phyloP scores from a whole-genome alignment of 2,113 vertebrate genomes.

The Carassius gibelio region DNA sequence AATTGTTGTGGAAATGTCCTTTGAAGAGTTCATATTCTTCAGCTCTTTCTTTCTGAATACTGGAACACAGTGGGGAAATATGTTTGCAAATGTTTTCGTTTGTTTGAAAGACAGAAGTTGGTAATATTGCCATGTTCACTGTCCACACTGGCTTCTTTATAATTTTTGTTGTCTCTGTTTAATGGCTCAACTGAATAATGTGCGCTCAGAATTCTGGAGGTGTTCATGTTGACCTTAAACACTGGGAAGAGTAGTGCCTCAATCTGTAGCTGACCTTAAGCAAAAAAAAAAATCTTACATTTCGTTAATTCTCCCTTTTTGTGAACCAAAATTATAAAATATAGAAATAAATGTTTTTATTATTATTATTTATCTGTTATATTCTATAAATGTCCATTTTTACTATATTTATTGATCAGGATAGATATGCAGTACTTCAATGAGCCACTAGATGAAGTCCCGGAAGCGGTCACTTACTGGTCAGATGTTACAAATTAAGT shows the following conservation, averaged over 20 bases:
- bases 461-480: background rate
- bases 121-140: slow-evolving; percentile 5
- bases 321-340: background rate
- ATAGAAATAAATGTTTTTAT: background rate
- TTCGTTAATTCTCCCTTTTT: background rate
- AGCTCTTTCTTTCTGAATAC: slow-evolving; percentile 61
- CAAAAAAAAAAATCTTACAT: background rate
- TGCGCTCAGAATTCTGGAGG: background rate
- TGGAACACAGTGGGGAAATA: slow-evolving; percentile 55
- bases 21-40: slow-evolving; percentile 43
- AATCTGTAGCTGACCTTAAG: background rate
- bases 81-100: slow-evolving; percentile 13
- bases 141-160: slow-evolving; percentile 18
- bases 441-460: background rate
- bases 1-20: slow-evolving; percentile 13
- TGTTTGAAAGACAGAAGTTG: slow-evolving; percentile 32
- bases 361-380: background rate
- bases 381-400: background rate
- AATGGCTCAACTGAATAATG: background rate
- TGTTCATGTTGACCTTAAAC: background rate
- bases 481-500: background rate
- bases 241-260: slow-evolving; percentile 11
- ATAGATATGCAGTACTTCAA: background rate
- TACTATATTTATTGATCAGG: background rate
- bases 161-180: background rate